Evolutionary conservation across 2,888 invertebrate genomes (phyloP), one percentile per base, ranked within the genome.

Genomic region (Leucophenga montana): DNA sequence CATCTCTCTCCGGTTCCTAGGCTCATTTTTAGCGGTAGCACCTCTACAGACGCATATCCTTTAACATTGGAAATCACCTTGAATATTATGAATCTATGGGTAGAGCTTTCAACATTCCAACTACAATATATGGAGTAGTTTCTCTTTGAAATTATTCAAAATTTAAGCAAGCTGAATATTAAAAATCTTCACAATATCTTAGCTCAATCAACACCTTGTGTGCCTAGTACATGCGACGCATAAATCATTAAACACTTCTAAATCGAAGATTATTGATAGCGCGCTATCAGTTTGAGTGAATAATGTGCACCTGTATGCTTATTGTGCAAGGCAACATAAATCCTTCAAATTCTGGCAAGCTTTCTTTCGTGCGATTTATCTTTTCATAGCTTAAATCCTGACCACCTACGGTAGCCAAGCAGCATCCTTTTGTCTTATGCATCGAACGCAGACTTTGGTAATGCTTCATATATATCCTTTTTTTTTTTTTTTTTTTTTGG

Each of bases 311-410:
- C 39, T 39, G 62, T 33, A 20, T 64, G 22, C 14, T 57, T 57
- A 27, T 57, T 64, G 62, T 64, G 13, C 22, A 20, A 27, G 44
- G 48, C 62, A 27, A n/a, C n/a, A 64, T 64, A 64, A 64, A 64
- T 64, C 62, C 62, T 64, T 64, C 62, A 64, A 46, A 64, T 33
- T 20, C 20, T 46, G 16, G 18, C 56, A 39, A 39, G 39, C 50
- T 16, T 50, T 50, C 18, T n/a, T 50, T n/a, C 13, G n/a, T 50
- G 6, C 50, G 6, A 50, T 18, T 50, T 50, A 6, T 50, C 50
- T 50, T 18, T 50, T 11, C 18, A 39, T 11, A 39, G 39, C 50
- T 50, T 50, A 14, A 50, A 50, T 50, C 4, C 16, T 14, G 14
- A 16, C 50, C 50, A 50, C 50, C 50, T 13, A 50, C 13, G 6